Evolutionary conservation across 2,797 vertebrate genomes (phyloP).

Genomic region (Parauchenoglanis punctatus): DNA sequence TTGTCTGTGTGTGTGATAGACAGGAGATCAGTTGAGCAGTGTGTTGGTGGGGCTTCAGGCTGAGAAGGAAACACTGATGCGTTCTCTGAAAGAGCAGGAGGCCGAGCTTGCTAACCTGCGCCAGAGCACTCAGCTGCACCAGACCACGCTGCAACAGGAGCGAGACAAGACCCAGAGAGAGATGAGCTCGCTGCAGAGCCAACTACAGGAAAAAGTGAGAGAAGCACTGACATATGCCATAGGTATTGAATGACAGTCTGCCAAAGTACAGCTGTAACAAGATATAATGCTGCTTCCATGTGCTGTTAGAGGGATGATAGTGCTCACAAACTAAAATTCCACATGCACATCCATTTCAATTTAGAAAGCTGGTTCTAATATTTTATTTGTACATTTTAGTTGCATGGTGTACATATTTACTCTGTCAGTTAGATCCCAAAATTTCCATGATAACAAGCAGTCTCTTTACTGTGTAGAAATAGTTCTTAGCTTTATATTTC

Average conservation of each 20-base stretch:
- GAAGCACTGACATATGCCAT: neutral
- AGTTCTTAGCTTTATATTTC: neutral
- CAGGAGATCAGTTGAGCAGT: slow-evolving; percentile 70
- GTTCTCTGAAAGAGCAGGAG: slow-evolving; percentile 65
- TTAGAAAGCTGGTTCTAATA: neutral
- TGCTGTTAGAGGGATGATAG: neutral
- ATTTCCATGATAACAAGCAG: neutral
- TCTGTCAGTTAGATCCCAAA: neutral
- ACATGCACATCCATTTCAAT: neutral
- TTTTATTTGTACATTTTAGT: neutral
- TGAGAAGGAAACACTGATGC: slow-evolving; percentile 75
- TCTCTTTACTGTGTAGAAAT: neutral
- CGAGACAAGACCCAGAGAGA: slow-evolving; percentile 69
- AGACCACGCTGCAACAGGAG: slow-evolving; percentile 69
- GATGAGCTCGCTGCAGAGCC: slow-evolving; percentile 65
- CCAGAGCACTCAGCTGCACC: slow-evolving; percentile 74
- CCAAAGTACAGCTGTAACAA: neutral
- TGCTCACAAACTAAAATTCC: neutral
- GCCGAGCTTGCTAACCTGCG: slow-evolving; percentile 73
- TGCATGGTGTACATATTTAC: neutral
- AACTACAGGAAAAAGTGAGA: slow-evolving; percentile 77
- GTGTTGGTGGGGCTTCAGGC: slow-evolving; percentile 73
- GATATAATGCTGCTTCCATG: neutral
- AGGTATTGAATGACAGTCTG: neutral
- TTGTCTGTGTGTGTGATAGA: slow-evolving; percentile 66